A percentile compares a stretch with the other conserved stretches of the same genome.
Evolutionary conservation across 2,888 invertebrate species (phyloP).

Genomic region (Microctonus hyperodae): DNA sequence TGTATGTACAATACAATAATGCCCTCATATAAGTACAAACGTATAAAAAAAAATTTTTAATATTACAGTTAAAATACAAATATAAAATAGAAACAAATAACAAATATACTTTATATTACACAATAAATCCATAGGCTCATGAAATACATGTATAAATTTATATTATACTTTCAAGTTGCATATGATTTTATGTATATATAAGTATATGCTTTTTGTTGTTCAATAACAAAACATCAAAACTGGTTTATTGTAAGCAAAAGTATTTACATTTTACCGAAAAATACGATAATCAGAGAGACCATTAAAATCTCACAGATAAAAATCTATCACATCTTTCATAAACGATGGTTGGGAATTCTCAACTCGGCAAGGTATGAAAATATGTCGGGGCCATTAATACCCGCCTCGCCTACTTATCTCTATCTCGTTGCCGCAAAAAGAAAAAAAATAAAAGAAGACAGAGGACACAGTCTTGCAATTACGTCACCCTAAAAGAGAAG

Average conservation of each 20-base stretch:
- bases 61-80: background rate
- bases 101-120: background rate
- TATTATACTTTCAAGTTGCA: background rate
- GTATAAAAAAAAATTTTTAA: background rate
- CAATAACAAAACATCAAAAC: background rate
- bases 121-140: background rate
- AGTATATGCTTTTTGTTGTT: background rate
- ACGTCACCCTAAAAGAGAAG: conserved; percentile 16
- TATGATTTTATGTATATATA: background rate
- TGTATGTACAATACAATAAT: background rate
- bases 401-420: conserved; percentile 32
- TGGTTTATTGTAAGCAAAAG: background rate
- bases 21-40: background rate
- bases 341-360: conserved; percentile 51
- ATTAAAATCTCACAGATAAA: conserved; percentile 45
- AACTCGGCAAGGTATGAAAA: conserved; percentile 43
- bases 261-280: conserved; percentile 2
- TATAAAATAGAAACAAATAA: background rate
- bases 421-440: conserved; percentile 25
- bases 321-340: conserved; percentile 54
- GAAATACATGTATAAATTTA: background rate
- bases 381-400: conserved; percentile 42
- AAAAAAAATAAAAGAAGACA: conserved; percentile 9
- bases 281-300: conserved; percentile 10
- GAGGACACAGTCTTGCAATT: conserved; percentile 22